Conservation (phyloP, 1,140 invertebrate genomes). For the Harpegnathos saltator region DNA sequence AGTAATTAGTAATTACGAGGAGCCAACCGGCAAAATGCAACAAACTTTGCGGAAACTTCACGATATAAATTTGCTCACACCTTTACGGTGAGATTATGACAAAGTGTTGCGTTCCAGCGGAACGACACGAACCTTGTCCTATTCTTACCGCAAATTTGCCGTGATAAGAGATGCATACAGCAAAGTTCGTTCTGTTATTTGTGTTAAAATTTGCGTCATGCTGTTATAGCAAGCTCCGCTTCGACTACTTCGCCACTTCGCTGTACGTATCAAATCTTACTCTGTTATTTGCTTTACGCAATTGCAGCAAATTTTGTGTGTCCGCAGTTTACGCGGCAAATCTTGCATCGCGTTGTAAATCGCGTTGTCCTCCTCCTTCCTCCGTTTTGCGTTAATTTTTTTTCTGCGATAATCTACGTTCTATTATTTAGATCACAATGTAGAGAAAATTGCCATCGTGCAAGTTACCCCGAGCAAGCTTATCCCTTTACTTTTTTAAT, state of each 20-base stretch:
- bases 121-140: neutral
- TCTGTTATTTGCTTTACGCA: neutral
- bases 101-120: neutral
- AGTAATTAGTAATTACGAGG: neutral
- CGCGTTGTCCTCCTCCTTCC: neutral
- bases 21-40: neutral
- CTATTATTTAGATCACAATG: neutral
- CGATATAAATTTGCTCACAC: neutral
- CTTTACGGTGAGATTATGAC: slow-evolving; percentile 4
- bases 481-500: neutral
- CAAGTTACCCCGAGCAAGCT: no score
- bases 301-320: neutral
- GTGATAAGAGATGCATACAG: neutral
- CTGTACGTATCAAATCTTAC: neutral
- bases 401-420: neutral
- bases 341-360: neutral
- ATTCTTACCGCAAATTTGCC: slow-evolving; percentile 6
- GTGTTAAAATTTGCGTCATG: slow-evolving; percentile 3
- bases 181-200: slow-evolving; percentile 10
- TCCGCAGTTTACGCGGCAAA: slow-evolving; percentile 1
- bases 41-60: neutral
- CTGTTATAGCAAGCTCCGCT: neutral
- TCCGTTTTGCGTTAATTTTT: neutral
- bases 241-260: neutral
- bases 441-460: neutral